A percentile compares a stretch with the other conserved stretches of the same genome.
phyloP scores from a whole-genome alignment of 2,113 vertebrate species.

The Himantopus leucocephalus region DNA sequence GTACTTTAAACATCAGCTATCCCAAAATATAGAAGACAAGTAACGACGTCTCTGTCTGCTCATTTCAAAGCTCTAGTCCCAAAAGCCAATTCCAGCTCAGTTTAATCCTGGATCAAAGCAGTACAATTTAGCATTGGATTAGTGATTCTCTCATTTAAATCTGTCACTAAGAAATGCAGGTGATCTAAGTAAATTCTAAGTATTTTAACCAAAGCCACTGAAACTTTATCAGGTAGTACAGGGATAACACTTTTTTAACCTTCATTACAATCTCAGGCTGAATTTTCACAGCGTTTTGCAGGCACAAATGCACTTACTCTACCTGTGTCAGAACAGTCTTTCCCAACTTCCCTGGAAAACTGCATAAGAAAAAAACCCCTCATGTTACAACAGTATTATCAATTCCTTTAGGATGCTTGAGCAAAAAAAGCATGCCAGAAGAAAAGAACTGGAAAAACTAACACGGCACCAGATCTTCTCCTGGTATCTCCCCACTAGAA shows the following conservation, averaged over 20 bases:
- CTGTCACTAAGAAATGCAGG: slow-evolving; percentile 24
- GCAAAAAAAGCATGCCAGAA: not conserved
- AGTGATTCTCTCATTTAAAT: slow-evolving; percentile 42
- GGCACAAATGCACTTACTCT: not conserved
- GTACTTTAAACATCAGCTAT: not conserved
- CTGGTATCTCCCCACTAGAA: not conserved
- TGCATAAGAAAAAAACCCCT: not conserved
- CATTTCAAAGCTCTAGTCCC: slow-evolving; percentile 6
- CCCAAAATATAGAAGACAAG: not conserved
- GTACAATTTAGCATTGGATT: slow-evolving; percentile 47
- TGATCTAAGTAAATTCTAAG: slow-evolving; percentile 18
- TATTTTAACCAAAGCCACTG: not conserved
- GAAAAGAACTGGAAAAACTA: not conserved
- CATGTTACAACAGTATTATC: not conserved
- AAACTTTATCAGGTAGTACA: not conserved
- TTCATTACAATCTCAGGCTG: not conserved
- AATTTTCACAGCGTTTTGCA: not conserved
- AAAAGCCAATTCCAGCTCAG: slow-evolving; percentile 33
- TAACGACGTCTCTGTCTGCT: not conserved
- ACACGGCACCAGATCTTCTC: not conserved
- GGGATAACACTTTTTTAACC: not conserved
- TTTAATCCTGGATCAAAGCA: slow-evolving; percentile 72
- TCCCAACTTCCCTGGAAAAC: not conserved
- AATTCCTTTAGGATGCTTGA: not conserved
- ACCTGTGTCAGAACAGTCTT: not conserved